Base-by-base conservation (phyloP, 1,140 invertebrate species). In the Hycleus phaleratus region DNA sequence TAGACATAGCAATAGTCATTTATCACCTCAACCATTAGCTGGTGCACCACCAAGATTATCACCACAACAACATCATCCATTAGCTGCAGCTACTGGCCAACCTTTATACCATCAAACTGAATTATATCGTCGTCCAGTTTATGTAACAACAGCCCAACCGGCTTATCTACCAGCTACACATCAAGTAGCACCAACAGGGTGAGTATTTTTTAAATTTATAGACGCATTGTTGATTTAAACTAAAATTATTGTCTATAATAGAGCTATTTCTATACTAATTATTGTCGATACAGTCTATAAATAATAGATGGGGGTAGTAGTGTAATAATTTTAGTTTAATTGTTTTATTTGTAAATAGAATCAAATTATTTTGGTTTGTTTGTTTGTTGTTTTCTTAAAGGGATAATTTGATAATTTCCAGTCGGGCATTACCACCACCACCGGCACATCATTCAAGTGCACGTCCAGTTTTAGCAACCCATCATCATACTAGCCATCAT, bases 371-470 rank as follows among this genome's bases (percentile, higher is more conserved):
- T 18, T 18, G 18, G 1, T 18, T 1, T 7, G 38, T n/a, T 10
- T 42, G 11, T 42, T 11, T 39, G 38, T 39, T 7, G 10, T 39
- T 7, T 7, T 6, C 10, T 39, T n/a, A 42, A 10, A 42, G 11
- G 9, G 11, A 42, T 42, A 42, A 42, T 11, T n/a, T n/a, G 11
- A 42, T 42, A 42, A 42, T 42, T 42, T 42, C 11, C 10, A 87
- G 82, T 72, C 82, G 87, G 60, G 86, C 85, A 45, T 81, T 88
- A 60, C 85, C 87, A 58, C 86, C 88, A 55, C 90, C 90, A 8
- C 90, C 90, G 58, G 90, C 90, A 38, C 90, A 92, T 74, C 90
- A 93, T 75, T 85, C 86, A 67, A 88, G 85, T 67, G 87, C 87
- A 59, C 78, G 88, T 64, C 87, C 90, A 61, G 83, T 91, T 50